Base-by-base conservation (phyloP, 2,113 vertebrate genomes). In the Polypterus senegalus region DNA sequence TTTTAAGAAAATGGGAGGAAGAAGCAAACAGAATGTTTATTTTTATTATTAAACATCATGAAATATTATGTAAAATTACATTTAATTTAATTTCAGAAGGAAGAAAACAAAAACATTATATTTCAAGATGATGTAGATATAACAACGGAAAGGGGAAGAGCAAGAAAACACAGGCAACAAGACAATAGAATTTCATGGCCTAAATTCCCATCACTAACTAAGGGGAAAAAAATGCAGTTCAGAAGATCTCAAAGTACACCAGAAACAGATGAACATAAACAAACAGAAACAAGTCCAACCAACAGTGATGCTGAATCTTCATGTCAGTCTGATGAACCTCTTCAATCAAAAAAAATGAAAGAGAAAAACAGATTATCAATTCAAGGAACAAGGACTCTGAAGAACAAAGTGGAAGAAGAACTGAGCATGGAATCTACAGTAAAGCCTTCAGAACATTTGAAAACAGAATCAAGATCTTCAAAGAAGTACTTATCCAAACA, bases 231-330 rank as follows among this genome's bases (percentile, higher is more conserved):
- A 66, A 73, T 78, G 0, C 74, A 69, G 49, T 88, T 86, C 60
- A 80, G 74, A 9, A 84, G 86, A 60, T 88, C 86, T 70, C 82
- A 86, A 68, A 88, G 86, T 65, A 81, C 84, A 59, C 83, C 86
- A 46, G 86, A 88, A 71, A 84, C 84, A 11, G 86, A 88, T 7
- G 86, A 88, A 67, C 82, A 86, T 65, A 80, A 77, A 59, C 84
- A 82, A 60, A 71, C 85, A n/a, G 86, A 86, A 64, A 76, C 86
- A 7, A 88, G 86, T 63, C 86, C 84, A 4, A 71, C 81, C 6
- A 85, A 84, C 61, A 88, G 86, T 55, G 83, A 88, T 68, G 83
- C 81, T 54, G 86, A 88, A 44, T 86, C 86, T 2, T 83, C 86
- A 2, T 68, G 80, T 61, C 86, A 88, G 70, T 73, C 76, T 68